Conservation (phyloP, 2,797 vertebrate genomes). For the Pristis pectinata region DNA sequence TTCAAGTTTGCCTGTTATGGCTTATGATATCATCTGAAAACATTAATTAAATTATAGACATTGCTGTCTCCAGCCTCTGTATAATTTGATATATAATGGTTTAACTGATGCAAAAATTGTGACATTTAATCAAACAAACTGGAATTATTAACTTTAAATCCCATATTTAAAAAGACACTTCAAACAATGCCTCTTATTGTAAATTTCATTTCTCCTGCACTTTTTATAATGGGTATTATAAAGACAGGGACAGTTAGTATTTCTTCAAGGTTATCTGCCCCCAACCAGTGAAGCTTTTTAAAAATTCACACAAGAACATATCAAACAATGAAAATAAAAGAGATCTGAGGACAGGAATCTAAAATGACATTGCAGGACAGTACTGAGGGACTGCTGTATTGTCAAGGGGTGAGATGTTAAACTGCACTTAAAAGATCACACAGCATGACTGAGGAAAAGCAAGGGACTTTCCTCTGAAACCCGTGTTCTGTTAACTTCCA, state of each 20-base stretch:
- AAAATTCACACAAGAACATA: neutral
- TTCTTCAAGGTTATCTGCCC: neutral
- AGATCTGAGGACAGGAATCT: too few species aligned
- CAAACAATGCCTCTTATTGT: neutral
- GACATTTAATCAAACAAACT: constrained; percentile 20
- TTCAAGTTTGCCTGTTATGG: constrained; percentile 13
- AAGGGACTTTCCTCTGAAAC: too few species aligned
- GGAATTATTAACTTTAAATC: constrained; percentile 5
- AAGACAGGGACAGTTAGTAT: neutral
- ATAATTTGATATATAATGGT: constrained; percentile 12
- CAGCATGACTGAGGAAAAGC: too few species aligned
- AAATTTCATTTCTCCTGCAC: neutral
- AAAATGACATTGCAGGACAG: too few species aligned
- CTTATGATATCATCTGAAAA: constrained; percentile 23
- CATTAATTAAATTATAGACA: constrained; percentile 5
- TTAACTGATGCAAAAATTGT: neutral
- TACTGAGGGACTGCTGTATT: too few species aligned
- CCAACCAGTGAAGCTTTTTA: neutral
- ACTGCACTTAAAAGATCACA: too few species aligned
- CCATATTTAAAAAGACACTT: constrained; percentile 24
- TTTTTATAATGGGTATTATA: neutral
- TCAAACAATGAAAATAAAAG: neutral
- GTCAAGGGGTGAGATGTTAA: too few species aligned
- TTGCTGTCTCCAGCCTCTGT: neutral
- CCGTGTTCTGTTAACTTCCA: too few species aligned